A percentile compares a stretch with the other conserved stretches of the same genome.
These are phyloP conservation scores for Stomorhina lunata DNA, from an alignment of 2,888 invertebrate species.

Conservation along the genomic window DNA sequence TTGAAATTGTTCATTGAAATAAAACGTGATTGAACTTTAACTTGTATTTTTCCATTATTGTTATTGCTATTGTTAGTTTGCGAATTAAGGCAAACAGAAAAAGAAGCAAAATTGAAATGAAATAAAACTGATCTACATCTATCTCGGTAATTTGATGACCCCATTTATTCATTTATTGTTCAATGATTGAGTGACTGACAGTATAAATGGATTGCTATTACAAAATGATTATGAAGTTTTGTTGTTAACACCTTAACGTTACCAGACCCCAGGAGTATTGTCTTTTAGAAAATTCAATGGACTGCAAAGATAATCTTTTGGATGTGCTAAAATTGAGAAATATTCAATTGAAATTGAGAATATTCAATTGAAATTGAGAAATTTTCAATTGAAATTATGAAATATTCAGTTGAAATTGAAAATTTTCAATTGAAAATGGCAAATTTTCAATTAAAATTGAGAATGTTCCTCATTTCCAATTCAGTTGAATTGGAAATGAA, in stretches of 20 bases:
- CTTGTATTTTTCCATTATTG: slow-evolving; percentile 17
- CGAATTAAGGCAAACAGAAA: not conserved
- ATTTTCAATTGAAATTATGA: too few relatives aligned
- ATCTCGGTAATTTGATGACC: slow-evolving; percentile 46
- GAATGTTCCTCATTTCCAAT: too few relatives aligned
- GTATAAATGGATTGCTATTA: not conserved
- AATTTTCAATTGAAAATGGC: too few relatives aligned
- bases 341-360: too few relatives aligned
- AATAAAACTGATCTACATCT: slow-evolving; percentile 46
- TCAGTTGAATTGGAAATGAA: too few relatives aligned
- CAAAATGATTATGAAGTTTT: not conserved
- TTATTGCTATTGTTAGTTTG: slow-evolving; percentile 3
- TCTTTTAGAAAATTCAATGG: too few relatives aligned
- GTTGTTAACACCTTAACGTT: not conserved
- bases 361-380: too few relatives aligned
- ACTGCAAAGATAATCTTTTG: too few relatives aligned
- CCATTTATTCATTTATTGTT: slow-evolving; percentile 39
- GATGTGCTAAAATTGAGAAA: too few relatives aligned
- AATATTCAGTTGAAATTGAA: too few relatives aligned
- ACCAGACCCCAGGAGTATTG: too few relatives aligned
- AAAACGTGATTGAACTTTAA: slow-evolving; percentile 60
- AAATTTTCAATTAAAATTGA: too few relatives aligned
- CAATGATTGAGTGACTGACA: slow-evolving; percentile 14
- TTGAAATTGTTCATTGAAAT: not conserved
- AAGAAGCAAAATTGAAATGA: not conserved